Percentiles rank a stretch among this genome's conserved stretches.
Evolutionary conservation across 1,140 invertebrate genomes (phyloP).

Genomic region (Platyscapa corneri): DNA sequence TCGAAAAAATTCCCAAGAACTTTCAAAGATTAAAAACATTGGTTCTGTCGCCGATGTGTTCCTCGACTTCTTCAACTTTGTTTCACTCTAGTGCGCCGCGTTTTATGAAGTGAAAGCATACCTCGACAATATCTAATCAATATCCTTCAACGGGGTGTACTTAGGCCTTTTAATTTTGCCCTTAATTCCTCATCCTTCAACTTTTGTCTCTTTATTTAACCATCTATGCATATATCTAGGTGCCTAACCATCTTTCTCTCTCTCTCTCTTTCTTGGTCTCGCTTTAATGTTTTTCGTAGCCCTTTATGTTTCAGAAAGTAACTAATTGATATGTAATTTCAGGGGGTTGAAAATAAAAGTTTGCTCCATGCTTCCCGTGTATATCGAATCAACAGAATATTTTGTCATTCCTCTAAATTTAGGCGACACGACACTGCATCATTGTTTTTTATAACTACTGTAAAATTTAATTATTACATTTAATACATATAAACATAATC

Average conservation of each 20-base stretch:
- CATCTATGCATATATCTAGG: neutral
- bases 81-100: neutral
- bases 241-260: neutral
- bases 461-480: too few relatives aligned
- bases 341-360: neutral
- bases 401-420: too few relatives aligned
- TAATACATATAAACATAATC: too few relatives aligned
- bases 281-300: neutral
- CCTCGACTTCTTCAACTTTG: neutral
- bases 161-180: neutral
- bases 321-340: constrained; percentile 43
- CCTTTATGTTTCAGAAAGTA: constrained; percentile 13
- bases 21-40: neutral
- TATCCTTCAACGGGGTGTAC: neutral
- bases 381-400: neutral
- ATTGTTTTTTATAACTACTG: too few relatives aligned
- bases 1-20: neutral
- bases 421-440: too few relatives aligned
- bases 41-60: neutral
- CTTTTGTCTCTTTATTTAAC: constrained; percentile 2
- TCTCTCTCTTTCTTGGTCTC: neutral
- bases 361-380: neutral
- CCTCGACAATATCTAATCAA: neutral
- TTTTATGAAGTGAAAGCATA: neutral
- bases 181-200: neutral